Base-by-base conservation (phyloP, 2,888 invertebrate species). In the Rambutsinella grinnellia region DNA sequence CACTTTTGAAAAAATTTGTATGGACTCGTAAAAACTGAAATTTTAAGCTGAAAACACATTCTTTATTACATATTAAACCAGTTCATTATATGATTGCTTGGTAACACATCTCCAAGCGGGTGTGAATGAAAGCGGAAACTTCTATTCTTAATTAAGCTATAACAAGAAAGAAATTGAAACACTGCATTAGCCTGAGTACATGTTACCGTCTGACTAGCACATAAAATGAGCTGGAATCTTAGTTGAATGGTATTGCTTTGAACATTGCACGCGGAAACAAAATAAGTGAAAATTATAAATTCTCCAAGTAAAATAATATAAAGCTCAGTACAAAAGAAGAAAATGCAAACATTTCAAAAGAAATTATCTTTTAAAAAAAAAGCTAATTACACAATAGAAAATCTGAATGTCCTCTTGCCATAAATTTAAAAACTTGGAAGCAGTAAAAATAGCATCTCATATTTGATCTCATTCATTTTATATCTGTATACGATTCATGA, bases 151-250 rank as follows among this genome's bases (percentile, higher is more conserved):
- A 19, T 8, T 13, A 56, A 21, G 56, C 15, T 56, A 15, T 8
- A 24, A 24, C 15, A 24, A 56, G 24, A 56, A 24, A 56, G 8
- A 56, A 56, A 36, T 36, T 36, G 6, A 36, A 36, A 36, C 36
- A 36, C 6, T 36, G 36, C 36, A 36, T 36, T 36, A 49, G 27
- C 58, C 51, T 51, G 51, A 65, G 47, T 65, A 72, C 74, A 72
- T 60, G 56, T 74, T 61, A 62, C 67, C 74, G 27, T 61, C 54
- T 74, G 74, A 74, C 74, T 74, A 74, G 74, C 67, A 67, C 74
- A 74, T 67, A 62, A n/a, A 49, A 74, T 67, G 74, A 74, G 74
- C 74, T 67, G 74, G 67, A 67, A n/a, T n/a, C 57, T 49, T 61
- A 60, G 62, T 28, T 17, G 28, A 24, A 19, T 46, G 46, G 58